Percentiles rank a stretch among this genome's conserved stretches.
These are phyloP conservation scores for Fratercula arctica DNA, from an alignment of 2,797 vertebrate species.

Conservation along the genomic window DNA sequence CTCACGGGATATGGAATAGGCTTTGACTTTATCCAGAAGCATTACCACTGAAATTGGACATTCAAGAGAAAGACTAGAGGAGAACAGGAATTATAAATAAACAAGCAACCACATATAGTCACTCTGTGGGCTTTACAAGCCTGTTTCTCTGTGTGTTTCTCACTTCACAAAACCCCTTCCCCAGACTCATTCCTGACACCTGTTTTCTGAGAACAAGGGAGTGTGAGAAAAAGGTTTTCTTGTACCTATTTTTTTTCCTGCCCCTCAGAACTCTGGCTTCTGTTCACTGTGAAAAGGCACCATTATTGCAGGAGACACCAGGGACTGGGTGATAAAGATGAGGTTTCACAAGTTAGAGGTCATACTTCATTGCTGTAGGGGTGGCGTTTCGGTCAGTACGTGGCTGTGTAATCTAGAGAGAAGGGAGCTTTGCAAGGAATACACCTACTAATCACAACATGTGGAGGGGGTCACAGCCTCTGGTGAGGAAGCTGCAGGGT, in stretches of 20 bases:
- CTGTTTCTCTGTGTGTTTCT: neutral
- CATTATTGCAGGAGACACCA: neutral
- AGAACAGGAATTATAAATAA: neutral
- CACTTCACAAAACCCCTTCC: neutral
- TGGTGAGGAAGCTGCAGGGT: neutral
- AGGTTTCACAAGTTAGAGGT: neutral
- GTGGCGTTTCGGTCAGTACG: neutral
- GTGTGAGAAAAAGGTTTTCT: fast-evolving
- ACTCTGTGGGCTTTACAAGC: neutral
- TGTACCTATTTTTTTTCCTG: neutral
- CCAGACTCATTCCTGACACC: neutral
- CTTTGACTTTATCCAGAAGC: neutral
- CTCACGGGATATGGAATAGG: neutral
- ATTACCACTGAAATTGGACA: neutral
- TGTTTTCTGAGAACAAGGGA: fast-evolving
- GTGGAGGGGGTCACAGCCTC: neutral
- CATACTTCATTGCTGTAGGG: neutral
- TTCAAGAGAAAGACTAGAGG: neutral
- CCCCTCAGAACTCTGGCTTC: neutral
- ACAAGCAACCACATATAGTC: neutral
- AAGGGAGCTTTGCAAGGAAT: neutral
- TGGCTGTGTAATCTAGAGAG: neutral
- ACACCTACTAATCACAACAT: neutral
- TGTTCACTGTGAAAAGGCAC: neutral
- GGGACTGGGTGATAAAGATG: neutral